These are phyloP conservation scores for Pangasius krempfi DNA, from an alignment of 2,797 vertebrate genomes.

Conservation along the genomic window DNA sequence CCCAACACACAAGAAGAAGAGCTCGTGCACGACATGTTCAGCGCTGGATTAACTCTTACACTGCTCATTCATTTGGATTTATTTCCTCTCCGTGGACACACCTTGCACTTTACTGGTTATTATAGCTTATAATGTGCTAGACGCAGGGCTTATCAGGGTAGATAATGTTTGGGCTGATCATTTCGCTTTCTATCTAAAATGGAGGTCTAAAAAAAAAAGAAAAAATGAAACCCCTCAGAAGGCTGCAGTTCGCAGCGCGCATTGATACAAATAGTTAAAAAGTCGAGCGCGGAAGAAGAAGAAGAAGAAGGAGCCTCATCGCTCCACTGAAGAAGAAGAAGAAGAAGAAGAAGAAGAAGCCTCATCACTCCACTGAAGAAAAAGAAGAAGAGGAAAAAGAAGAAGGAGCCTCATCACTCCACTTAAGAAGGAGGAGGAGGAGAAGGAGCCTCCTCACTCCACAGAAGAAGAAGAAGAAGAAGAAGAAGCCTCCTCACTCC, in stretches of 20 bases:
- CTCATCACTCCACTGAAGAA: too few relatives aligned
- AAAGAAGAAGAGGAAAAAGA: too few relatives aligned
- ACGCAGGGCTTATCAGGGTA: background rate
- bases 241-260: background rate
- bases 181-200: background rate
- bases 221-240: too few relatives aligned
- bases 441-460: too few relatives aligned
- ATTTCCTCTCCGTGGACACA: background rate
- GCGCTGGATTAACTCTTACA: background rate
- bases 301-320: too few relatives aligned
- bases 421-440: too few relatives aligned
- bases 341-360: too few relatives aligned
- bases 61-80: background rate
- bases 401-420: too few relatives aligned
- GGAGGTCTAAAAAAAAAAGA: background rate
- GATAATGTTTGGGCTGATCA: background rate
- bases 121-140: background rate
- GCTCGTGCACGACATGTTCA: background rate
- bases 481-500: too few relatives aligned
- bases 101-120: too few relatives aligned
- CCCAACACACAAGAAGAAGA: constrained; percentile 15
- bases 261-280: background rate
- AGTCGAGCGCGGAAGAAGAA: background rate
- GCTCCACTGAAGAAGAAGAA: too few relatives aligned
- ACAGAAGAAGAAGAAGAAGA: too few relatives aligned